phyloP scores from a whole-genome alignment of 2,888 invertebrate genomes.

The Epiblema foenella region DNA sequence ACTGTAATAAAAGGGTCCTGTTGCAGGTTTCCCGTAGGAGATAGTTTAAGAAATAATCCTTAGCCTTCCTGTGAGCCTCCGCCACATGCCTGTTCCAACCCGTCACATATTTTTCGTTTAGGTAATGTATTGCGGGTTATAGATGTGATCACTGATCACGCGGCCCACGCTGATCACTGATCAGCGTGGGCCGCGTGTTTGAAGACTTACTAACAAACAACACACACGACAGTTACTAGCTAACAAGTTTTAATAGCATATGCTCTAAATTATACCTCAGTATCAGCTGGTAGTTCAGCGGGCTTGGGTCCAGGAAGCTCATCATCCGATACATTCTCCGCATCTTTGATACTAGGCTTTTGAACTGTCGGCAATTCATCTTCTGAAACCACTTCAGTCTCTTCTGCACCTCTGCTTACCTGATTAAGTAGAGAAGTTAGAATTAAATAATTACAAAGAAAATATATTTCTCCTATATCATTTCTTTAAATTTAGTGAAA shows the following conservation, averaged over 20 bases:
- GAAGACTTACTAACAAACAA: no score
- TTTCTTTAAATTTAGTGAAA: neutral
- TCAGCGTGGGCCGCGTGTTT: no score
- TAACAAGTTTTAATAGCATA: conserved; percentile 1
- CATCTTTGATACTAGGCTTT: conserved; percentile 92
- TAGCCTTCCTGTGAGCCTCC: no score
- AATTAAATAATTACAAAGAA: neutral
- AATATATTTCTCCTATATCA: neutral
- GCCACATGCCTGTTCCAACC: no score
- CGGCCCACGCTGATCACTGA: no score
- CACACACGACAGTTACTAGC: neutral
- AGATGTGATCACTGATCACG: no score
- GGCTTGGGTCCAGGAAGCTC: conserved; percentile 89
- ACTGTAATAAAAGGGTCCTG: no score
- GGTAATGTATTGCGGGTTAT: no score
- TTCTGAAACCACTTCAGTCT: conserved; percentile 94
- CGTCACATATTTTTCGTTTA: no score
- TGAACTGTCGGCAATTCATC: conserved; percentile 91
- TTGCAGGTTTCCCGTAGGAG: no score
- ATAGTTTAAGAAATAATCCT: no score
- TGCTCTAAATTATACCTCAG: conserved; percentile 77
- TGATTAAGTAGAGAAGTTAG: conserved; percentile 53
- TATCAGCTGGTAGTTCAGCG: conserved; percentile 89
- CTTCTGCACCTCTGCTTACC: conserved; percentile 86
- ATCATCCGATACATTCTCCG: conserved; percentile 92